Evolutionary conservation across 30 jellyfish, hydroid and myxozoan species (phyloP), one percentile per base, ranked within the genome.

Genomic region (Haliclystus octoradiatus): DNA sequence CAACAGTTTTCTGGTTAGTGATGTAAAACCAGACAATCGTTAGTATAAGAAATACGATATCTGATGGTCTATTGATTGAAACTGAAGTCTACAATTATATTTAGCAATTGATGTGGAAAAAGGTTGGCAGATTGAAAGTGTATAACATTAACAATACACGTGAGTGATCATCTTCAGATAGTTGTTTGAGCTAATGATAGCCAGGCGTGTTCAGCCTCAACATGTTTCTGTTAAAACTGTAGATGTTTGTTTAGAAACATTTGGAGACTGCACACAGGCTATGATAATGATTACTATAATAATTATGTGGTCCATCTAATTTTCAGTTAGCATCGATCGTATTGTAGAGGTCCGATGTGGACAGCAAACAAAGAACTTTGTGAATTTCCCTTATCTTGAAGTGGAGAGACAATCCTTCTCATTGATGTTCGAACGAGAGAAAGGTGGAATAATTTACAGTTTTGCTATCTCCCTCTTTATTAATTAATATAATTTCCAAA

Each of bases 381-480:
- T 26, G 26, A 80, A 75, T 25, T 85, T 85, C 53, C 96, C 96
- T 1, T 85, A 85, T 34, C 35, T 73, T 7, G 96, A 85, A 78
- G 96, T 85, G 2, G 96, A 85, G 49, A 85, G 65, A 72, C 96
- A 85, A 51, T 85, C 96, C 7, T 85, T 85, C 76, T 78, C 94
- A 29, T 62, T 85, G 71, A 78, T 85, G 84, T 85, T 85, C 40
- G 86, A 77, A 60, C 66, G 93, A 67, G 96, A 85, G 68, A 84
- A 73, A 77, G 96, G 96, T 69, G 27, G 32, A 28, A 9, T 12
- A 46, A n/a, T n/a, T n/a, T n/a, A n/a, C n/a, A n/a, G n/a, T n/a
- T n/a, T n/a, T n/a, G n/a, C n/a, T n/a, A n/a, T n/a, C n/a, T n/a
- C n/a, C n/a, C n/a, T n/a, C n/a, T n/a, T n/a, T n/a, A n/a, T n/a